Evolutionary conservation across 2,888 invertebrate genomes (phyloP), one percentile per base, ranked within the genome.

Genomic region (Thecocarcelia acutangulata): DNA sequence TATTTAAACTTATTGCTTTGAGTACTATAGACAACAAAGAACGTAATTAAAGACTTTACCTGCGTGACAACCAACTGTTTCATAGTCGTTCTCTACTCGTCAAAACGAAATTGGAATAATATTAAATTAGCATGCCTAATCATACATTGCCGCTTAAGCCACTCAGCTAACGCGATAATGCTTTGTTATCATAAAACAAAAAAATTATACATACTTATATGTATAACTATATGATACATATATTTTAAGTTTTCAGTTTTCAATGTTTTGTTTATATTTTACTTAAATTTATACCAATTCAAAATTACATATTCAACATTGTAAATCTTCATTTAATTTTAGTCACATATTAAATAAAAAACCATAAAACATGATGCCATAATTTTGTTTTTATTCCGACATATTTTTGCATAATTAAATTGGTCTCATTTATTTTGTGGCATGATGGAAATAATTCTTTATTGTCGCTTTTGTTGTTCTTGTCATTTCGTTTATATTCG

Each of bases 361-460:
- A 68, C 37, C 37, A 64, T 46, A 74, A 76, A 76, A 59, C 59
- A 66, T 61, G 44, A 15, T 59, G 44, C 33, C 75, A 63, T 69
- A 46, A 69, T 61, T 46, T 61, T 66, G 12, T 42, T 74, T 58
- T 74, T 66, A 40, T 66, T 66, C 56, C 37, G 9, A 19, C 24
- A 74, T 66, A 74, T 58, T 74, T 64, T 66, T 74, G 80, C 75
- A 77, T 82, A 82, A 82, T 82, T 82, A 82, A 82, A 82, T 82
- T 74, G 73, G 70, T 74, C 74, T 76, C 78, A 82, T 78, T 78
- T 74, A 78, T 82, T 70, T 82, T 78, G 81, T 82, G 77, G 78
- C 82, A 82, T 74, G 70, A 78, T 70, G 52, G 46, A 46, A 76
- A 76, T 72, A 81, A 48, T 66, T 58, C 69, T 42, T 76, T 54